Conservation (phyloP, 2,113 vertebrate genomes). For the Plectropomus leopardus region DNA sequence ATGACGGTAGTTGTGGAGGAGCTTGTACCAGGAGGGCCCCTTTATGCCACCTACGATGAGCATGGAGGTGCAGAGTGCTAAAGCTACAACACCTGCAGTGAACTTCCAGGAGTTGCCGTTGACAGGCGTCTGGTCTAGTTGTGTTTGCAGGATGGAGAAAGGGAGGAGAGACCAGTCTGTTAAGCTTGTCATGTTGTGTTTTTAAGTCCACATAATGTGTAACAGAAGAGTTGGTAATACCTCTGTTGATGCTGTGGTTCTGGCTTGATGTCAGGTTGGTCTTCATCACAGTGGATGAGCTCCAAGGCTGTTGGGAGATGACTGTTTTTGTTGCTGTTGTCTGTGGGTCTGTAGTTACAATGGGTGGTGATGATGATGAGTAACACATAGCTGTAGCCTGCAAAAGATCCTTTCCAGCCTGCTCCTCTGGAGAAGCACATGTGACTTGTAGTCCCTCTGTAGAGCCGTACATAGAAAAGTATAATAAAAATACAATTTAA, state of each 20-base stretch:
- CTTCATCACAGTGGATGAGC: not conserved
- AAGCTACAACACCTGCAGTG: conserved; percentile 82
- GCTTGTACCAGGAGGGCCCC: conserved; percentile 89
- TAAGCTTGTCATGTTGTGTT: not conserved
- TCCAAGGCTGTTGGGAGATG: not conserved
- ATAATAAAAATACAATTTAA: no score
- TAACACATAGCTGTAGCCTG: conserved; percentile 22
- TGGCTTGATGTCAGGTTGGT: not conserved
- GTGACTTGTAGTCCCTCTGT: conserved; percentile 19
- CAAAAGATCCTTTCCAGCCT: conserved; percentile 36
- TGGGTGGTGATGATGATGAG: not conserved
- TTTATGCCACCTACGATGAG: conserved; percentile 89
- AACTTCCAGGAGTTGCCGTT: conserved; percentile 91
- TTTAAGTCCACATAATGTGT: not conserved
- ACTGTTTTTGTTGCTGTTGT: not conserved
- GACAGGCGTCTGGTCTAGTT: conserved; percentile 32
- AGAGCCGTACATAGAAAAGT: not conserved
- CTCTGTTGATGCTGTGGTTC: conserved; percentile 22
- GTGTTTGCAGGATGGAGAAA: not conserved
- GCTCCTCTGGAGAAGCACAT: conserved; percentile 62
- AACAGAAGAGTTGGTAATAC: conserved; percentile 39
- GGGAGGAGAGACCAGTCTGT: not conserved
- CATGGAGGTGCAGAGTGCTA: conserved; percentile 83
- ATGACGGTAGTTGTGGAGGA: conserved; percentile 90
- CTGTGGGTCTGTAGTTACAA: not conserved